Evolutionary conservation across 92 coral and sea anemone genomes (phyloP), one percentile per base, ranked within the genome.

Genomic region (Epizoanthus ramosus): DNA sequence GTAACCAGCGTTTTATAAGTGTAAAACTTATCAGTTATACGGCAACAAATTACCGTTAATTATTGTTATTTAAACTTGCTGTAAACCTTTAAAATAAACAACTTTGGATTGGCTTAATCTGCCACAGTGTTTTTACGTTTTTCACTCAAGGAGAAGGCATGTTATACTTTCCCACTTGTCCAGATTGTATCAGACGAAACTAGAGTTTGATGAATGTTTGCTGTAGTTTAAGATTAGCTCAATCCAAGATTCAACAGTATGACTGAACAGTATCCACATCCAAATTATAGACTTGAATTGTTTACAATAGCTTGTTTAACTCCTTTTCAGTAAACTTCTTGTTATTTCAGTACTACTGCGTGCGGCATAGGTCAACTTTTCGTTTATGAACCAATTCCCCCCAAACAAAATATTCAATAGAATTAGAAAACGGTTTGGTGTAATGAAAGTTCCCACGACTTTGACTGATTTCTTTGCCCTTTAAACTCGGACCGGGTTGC

Each of bases 11-110:
- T 50, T 13, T 50, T 50, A 50, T 9, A 50, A 50, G 14, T 50
- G 8, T 12, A 50, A 50, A 50, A 50, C 54, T 50, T 50, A 50
- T 50, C 54, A 50, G 54, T 47, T 58, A 72, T 45, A 72, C 54
- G 5, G 47, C 47, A 60, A 77, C 82, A 77, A 77, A 77, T 77
- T 77, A 37, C 13, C n/a, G 57, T 35, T 77, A 77, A 77, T 77
- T 41, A 9, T 61, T 25, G 71, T 77, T 57, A 60, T 77, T 19
- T 61, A 37, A 60, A 43, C 43, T 35, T 77, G 21, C 39, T 60
- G 63, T 77, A 24, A n/a, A 77, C 57, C 66, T 77, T 63, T 45
- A 61, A 61, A 77, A 43, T 41, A 77, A 77, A 77, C 82, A 77
- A 5, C 31, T 59, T 50, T 24, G 17, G 81, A 43, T 75, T 59